These are phyloP conservation scores for Tetraodon nigroviridis DNA, from an alignment of 2,113 vertebrate species.

Conservation along the genomic window DNA sequence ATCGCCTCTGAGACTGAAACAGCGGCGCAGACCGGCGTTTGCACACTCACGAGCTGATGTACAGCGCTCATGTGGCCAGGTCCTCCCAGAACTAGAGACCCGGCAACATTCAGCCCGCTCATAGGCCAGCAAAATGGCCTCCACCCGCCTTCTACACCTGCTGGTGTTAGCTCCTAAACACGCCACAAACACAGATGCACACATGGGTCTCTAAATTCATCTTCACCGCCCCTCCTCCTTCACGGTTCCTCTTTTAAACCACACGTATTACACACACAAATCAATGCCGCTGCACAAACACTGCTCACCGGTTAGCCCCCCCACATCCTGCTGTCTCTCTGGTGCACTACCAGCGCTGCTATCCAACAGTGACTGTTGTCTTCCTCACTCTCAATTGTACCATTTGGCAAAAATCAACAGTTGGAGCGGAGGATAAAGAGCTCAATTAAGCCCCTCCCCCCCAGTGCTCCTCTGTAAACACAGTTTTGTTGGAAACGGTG, in stretches of 20 bases:
- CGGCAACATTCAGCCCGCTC: conserved; percentile 18
- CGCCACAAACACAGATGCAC: too few species aligned
- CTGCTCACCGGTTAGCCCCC: conserved; percentile 2
- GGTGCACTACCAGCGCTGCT: neutral
- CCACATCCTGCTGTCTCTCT: conserved; percentile 12
- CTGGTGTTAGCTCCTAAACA: too few species aligned
- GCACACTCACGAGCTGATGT: neutral
- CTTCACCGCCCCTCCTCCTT: neutral
- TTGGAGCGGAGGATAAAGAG: conserved; percentile 11
- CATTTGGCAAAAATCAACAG: conserved; percentile 13
- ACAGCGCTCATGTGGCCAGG: neutral
- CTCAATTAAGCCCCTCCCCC: conserved; percentile 8
- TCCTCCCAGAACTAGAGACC: conserved; percentile 36
- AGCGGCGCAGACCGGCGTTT: conserved; percentile 2
- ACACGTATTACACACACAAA: conserved; percentile 29
- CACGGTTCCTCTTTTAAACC: conserved; percentile 10
- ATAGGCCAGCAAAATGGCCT: too few species aligned
- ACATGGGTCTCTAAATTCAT: neutral
- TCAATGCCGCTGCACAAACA: conserved; percentile 51
- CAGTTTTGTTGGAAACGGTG: conserved; percentile 11
- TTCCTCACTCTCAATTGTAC: conserved; percentile 7
- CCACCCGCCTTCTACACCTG: too few species aligned
- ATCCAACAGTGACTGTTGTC: neutral
- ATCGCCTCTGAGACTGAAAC: too few species aligned
- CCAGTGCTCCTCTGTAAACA: conserved; percentile 9